phyloP scores from a whole-genome alignment of 2,888 invertebrate species.

The Hipparchia semele region DNA sequence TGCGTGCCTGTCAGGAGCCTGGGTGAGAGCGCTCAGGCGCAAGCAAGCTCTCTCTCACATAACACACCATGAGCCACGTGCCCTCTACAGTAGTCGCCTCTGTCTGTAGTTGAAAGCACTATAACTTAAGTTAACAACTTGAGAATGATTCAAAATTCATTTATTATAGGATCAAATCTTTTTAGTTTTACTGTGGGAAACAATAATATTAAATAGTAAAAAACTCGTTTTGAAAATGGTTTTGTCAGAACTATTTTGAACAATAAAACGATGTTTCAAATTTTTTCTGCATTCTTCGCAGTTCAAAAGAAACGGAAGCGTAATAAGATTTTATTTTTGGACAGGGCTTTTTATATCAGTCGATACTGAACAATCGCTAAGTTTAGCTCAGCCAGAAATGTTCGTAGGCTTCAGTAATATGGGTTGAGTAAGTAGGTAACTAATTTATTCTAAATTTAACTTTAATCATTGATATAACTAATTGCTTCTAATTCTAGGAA shows the following conservation, averaged over 20 bases:
- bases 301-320: constrained; percentile 19
- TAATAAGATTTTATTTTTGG: constrained; percentile 31
- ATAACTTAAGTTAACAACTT: too few relatives aligned
- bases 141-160: too few relatives aligned
- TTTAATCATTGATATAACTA: too few relatives aligned
- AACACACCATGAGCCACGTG: too few relatives aligned
- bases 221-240: neutral
- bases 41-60: too few relatives aligned
- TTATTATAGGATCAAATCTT: neutral
- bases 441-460: too few relatives aligned
- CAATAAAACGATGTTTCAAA: constrained; percentile 25
- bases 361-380: neutral
- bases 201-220: neutral
- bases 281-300: constrained; percentile 10
- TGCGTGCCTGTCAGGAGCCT: too few relatives aligned
- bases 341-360: neutral
- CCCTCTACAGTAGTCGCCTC: too few relatives aligned
- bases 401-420: neutral
- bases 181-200: neutral
- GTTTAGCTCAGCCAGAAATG: neutral
- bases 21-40: too few relatives aligned
- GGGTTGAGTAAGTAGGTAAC: too few relatives aligned
- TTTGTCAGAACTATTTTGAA: constrained; percentile 25
- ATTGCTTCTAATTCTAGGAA: too few relatives aligned
- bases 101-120: too few relatives aligned